phyloP scores from a whole-genome alignment of 37 sponge, comb jelly and placozoan genomes.

The Oopsacas minuta region DNA sequence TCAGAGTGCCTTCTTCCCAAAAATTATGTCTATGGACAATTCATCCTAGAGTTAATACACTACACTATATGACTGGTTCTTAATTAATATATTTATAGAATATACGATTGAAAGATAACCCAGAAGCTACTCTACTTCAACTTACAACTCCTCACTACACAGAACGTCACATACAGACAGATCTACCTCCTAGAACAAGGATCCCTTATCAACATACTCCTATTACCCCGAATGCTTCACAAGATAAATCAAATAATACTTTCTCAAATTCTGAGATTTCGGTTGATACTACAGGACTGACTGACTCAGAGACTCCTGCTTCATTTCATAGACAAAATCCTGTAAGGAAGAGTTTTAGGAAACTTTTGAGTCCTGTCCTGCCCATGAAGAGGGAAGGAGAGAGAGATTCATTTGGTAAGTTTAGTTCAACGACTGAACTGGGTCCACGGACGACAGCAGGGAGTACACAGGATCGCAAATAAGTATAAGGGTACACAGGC shows the following conservation, averaged over 20 bases:
- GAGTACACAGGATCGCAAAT: too few species aligned
- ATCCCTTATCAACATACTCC: not conserved
- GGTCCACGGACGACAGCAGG: too few species aligned
- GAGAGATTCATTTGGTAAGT: not conserved
- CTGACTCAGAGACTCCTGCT: constrained; percentile 2
- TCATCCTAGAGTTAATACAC: too few species aligned
- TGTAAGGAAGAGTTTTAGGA: not conserved
- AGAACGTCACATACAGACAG: not conserved
- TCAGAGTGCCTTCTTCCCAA: too few species aligned
- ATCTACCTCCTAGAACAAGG: not conserved
- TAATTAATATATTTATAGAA: not conserved
- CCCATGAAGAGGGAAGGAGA: not conserved
- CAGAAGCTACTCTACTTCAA: not conserved
- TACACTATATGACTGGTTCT: not conserved
- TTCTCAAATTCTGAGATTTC: not conserved
- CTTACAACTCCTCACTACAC: not conserved
- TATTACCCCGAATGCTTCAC: not conserved
- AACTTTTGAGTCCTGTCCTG: not conserved
- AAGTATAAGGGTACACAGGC: too few species aligned
- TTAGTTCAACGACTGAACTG: too few species aligned
- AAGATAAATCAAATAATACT: not conserved
- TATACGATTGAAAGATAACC: not conserved
- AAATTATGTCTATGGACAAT: too few species aligned
- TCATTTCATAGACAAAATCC: not conserved
- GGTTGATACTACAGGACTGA: not conserved